Evolutionary conservation across 1,140 invertebrate species (phyloP), one percentile per base, ranked within the genome.

Genomic region (Atta cephalotes): DNA sequence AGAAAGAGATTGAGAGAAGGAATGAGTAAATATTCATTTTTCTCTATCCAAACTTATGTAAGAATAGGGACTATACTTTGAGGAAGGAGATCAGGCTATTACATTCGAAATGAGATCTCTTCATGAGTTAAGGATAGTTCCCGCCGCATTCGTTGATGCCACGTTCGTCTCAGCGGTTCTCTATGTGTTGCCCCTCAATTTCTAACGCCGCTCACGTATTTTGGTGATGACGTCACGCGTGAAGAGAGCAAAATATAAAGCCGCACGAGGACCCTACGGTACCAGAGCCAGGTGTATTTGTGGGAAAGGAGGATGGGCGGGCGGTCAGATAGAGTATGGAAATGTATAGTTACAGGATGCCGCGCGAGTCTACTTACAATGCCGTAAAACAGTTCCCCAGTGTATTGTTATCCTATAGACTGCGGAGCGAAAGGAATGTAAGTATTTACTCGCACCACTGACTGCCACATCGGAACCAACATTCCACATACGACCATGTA

Each of bases 161-260:
- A 80, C 82, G 71, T 60, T 88, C 45, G 70, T 66, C 81, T 77
- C 81, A 25, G 58, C 60, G 68, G 21, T 71, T 92, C 86, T 92
- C 86, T 84, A 85, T 87, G 79, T 89, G 88, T 91, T 89, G 88
- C 77, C 77, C 71, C 58, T 74, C 63, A 85, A 93, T 94, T 93
- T 60, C 53, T 91, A 86, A 94, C 85, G 80, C 94, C 82, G 66
- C 93, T 93, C 95, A 95, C 95, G 94, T 95, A 95, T 94, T 94
- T 90, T 92, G 86, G 93, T 94, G 95, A 95, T 94, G 94, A 94
- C 93, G 94, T 95, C 95, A 95, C 94, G 95, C 94, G 91, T 94
- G 93, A 94, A 94, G 91, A 92, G 92, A 90, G 87, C 92, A 90
- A 94, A 94, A 95, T 94, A 94, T 95, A 94, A 95, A 94, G 93